These are phyloP conservation scores for Stichodactyla mertensii DNA, from an alignment of 64 coral and sea anemone genomes.

Conservation along the genomic window DNA sequence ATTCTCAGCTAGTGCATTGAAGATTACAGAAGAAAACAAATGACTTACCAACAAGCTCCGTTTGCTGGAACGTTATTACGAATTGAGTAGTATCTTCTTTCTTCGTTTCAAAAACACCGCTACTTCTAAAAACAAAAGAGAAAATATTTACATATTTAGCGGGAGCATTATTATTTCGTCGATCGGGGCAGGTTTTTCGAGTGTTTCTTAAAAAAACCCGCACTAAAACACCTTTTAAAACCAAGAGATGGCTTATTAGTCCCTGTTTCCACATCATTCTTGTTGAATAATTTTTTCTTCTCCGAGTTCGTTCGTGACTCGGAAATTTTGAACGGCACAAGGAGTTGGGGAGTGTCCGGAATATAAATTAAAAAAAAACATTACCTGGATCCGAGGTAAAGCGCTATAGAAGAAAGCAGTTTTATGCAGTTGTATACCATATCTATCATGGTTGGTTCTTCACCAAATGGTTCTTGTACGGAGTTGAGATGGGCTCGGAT, in stretches of 20 bases:
- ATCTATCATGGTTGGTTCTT: slow-evolving; percentile 50
- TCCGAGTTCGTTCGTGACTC: background rate
- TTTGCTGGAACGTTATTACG: slow-evolving; percentile 77
- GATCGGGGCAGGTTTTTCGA: too few species aligned
- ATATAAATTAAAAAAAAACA: background rate
- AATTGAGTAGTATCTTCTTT: slow-evolving; percentile 88
- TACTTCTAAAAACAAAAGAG: slow-evolving; percentile 39
- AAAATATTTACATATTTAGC: background rate
- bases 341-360: background rate
- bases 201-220: too few species aligned
- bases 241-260: background rate
- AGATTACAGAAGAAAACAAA: background rate
- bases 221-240: too few species aligned
- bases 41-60: slow-evolving; percentile 78
- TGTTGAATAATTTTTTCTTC: too few species aligned
- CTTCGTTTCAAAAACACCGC: slow-evolving; percentile 68
- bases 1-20: background rate
- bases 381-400: slow-evolving; percentile 78
- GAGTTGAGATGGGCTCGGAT: slow-evolving; percentile 66
- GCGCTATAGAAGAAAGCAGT: slow-evolving; percentile 65
- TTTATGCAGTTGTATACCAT: slow-evolving; percentile 68
- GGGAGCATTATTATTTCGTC: background rate
- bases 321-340: background rate
- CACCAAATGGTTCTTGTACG: slow-evolving; percentile 52
- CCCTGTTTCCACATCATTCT: too few species aligned